Evolutionary conservation across 2,797 vertebrate species (phyloP).

Genomic region (Melanotaenia pygmaea): DNA sequence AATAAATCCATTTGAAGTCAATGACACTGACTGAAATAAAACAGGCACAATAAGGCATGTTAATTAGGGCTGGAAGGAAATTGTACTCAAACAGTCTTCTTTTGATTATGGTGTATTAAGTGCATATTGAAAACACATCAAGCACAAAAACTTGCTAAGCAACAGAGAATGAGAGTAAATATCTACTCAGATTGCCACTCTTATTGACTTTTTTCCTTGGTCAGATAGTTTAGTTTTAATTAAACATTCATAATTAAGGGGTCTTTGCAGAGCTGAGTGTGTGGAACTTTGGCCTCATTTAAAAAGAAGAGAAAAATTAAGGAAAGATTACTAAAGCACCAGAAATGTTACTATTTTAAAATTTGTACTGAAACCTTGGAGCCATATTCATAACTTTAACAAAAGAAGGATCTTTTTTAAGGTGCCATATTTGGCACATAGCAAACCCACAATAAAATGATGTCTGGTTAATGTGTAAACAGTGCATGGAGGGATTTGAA

Average conservation of each 20-base stretch:
- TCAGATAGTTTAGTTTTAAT: neutral
- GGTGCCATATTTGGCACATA: neutral
- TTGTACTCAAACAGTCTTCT: neutral
- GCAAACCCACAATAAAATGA: neutral
- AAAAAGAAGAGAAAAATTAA: neutral
- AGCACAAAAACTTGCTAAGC: neutral
- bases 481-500: neutral
- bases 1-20: neutral
- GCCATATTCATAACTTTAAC: neutral
- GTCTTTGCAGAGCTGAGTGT: neutral
- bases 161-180: neutral
- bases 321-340: neutral
- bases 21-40: conserved; percentile 7
- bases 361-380: neutral
- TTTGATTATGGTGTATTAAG: neutral
- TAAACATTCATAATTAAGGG: neutral
- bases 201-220: neutral
- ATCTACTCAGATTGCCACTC: neutral
- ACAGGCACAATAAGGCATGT: neutral
- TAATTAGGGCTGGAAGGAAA: neutral
- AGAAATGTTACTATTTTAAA: neutral
- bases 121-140: conserved; percentile 7
- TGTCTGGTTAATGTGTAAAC: neutral
- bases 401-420: neutral
- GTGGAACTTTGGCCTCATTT: neutral